A percentile compares a stretch with the other conserved stretches of the same genome.
These are phyloP conservation scores for Apoda limacodes DNA, from an alignment of 2,888 invertebrate species.

Conservation along the genomic window DNA sequence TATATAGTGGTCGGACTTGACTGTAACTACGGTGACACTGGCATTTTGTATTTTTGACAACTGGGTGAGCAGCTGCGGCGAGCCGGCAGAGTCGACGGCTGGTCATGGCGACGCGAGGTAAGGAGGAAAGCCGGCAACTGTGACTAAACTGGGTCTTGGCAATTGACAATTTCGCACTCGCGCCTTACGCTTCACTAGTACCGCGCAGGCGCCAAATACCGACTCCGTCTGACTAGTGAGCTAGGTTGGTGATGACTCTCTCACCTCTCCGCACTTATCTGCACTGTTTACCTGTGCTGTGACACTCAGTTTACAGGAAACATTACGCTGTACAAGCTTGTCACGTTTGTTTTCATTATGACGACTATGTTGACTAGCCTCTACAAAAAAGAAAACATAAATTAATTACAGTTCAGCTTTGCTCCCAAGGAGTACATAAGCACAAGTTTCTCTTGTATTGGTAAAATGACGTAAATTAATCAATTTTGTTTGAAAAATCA, in stretches of 20 bases:
- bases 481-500: too few relatives aligned
- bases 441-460: too few relatives aligned
- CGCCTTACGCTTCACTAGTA: slow-evolving; percentile 30
- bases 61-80: slow-evolving; percentile 28
- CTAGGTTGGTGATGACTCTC: too few relatives aligned
- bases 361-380: too few relatives aligned
- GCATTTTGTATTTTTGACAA: slow-evolving; percentile 29
- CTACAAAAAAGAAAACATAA: too few relatives aligned
- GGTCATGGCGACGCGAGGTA: slow-evolving; percentile 34
- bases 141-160: slow-evolving; percentile 23
- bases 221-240: too few relatives aligned
- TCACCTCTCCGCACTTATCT: slow-evolving; percentile 26
- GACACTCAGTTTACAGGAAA: slow-evolving; percentile 35
- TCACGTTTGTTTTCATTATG: too few relatives aligned
- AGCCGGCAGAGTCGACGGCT: slow-evolving; percentile 50
- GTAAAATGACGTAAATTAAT: too few relatives aligned
- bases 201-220: slow-evolving; percentile 58
- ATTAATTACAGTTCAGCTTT: too few relatives aligned
- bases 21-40: slow-evolving; percentile 45
- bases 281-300: slow-evolving; percentile 38
- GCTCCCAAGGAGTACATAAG: too few relatives aligned
- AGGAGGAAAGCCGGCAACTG: not conserved
- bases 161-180: too few relatives aligned
- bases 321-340: too few relatives aligned
- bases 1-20: slow-evolving; percentile 61